These are phyloP conservation scores for Gnathonemus echidnorhynchus DNA, from an alignment of 2,113 vertebrate species.

Conservation along the genomic window DNA sequence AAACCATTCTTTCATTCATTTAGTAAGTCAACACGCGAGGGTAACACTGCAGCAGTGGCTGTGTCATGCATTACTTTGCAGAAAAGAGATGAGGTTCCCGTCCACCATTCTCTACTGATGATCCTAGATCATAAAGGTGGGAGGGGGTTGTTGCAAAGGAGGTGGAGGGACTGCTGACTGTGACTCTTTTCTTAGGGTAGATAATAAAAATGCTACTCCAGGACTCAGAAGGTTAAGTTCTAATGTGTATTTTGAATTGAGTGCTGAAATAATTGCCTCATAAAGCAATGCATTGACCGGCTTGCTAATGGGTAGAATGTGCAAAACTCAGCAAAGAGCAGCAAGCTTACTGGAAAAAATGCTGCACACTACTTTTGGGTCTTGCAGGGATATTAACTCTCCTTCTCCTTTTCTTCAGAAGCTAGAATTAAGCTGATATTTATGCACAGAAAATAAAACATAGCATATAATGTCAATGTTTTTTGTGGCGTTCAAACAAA, in stretches of 20 bases:
- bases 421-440: not conserved
- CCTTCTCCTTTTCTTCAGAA: conserved; percentile 26
- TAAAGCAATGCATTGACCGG: conserved; percentile 81
- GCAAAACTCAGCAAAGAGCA: conserved; percentile 79
- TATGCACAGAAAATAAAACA: not conserved
- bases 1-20: conserved; percentile 50
- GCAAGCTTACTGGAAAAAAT: conserved; percentile 76
- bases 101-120: conserved; percentile 84
- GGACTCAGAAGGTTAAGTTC: conserved; percentile 91
- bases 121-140: conserved; percentile 71
- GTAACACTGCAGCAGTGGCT: conserved; percentile 60
- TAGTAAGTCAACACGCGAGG: conserved; percentile 74
- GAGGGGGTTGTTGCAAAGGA: conserved; percentile 37
- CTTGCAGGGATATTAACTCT: conserved; percentile 38
- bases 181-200: conserved; percentile 75
- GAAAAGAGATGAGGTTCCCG: conserved; percentile 60
- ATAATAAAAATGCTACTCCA: conserved; percentile 88
- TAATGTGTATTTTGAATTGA: conserved; percentile 89
- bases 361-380: conserved; percentile 62
- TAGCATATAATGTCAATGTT: not conserved
- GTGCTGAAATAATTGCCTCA: conserved; percentile 85
- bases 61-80: conserved; percentile 73
- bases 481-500: not conserved
- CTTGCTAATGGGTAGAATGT: conserved; percentile 72
- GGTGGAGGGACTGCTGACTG: conserved; percentile 70